A percentile compares a stretch with the other conserved stretches of the same genome.
Evolutionary conservation across 2,888 invertebrate species (phyloP).

Genomic region (Cabera pusaria): DNA sequence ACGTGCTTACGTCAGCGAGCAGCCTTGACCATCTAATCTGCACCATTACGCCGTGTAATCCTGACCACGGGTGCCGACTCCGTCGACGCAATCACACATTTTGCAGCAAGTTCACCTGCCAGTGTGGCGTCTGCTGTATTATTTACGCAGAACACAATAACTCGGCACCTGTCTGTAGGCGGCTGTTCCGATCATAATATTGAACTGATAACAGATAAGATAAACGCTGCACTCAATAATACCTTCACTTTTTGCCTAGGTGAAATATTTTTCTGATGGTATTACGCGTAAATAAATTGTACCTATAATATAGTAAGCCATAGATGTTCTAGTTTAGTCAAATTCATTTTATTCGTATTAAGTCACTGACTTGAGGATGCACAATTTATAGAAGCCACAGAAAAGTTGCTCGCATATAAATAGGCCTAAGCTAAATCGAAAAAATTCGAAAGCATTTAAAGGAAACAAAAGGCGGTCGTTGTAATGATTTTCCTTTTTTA

Average conservation of each 20-base stretch:
- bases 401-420: too few relatives aligned
- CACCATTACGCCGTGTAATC: too few relatives aligned
- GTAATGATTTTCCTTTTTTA: slow-evolving; percentile 12
- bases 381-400: not conserved
- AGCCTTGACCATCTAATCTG: slow-evolving; percentile 70
- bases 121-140: slow-evolving; percentile 25
- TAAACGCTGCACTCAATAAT: slow-evolving; percentile 66
- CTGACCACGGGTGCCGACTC: slow-evolving; percentile 28
- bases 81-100: slow-evolving; percentile 32
- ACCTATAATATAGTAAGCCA: too few relatives aligned
- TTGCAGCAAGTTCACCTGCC: slow-evolving; percentile 31
- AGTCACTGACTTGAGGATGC: too few relatives aligned
- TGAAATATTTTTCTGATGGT: slow-evolving; percentile 30
- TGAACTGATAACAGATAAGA: slow-evolving; percentile 76
- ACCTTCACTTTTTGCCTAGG: slow-evolving; percentile 36
- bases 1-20: slow-evolving; percentile 59
- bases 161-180: slow-evolving; percentile 46
- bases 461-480: slow-evolving; percentile 12
- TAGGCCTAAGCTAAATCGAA: too few relatives aligned
- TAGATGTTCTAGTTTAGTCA: too few relatives aligned
- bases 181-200: slow-evolving; percentile 67
- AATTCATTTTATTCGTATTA: too few relatives aligned
- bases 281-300: too few relatives aligned
- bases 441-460: slow-evolving; percentile 4
- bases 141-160: slow-evolving; percentile 41